Conservation (phyloP, 2,888 invertebrate genomes). For the Julus scanicus region DNA sequence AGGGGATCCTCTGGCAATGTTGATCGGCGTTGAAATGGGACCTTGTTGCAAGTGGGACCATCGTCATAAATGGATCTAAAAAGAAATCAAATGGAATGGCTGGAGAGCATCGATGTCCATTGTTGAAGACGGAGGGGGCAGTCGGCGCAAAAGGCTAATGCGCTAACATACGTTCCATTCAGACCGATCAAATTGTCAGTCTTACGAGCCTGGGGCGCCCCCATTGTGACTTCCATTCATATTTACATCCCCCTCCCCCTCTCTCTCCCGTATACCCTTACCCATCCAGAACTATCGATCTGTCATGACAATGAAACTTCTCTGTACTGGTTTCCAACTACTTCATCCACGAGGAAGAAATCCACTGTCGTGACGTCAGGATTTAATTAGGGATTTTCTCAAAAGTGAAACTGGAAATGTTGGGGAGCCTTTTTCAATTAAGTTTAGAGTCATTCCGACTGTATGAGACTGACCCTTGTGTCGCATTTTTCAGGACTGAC, state of each 20-base stretch:
- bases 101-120: neutral
- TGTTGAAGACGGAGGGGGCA: neutral
- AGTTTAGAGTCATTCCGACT: no score
- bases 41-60: neutral
- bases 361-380: neutral
- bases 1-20: neutral
- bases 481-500: no score
- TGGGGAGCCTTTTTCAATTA: neutral
- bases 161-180: conserved; percentile 4
- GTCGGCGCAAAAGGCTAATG: neutral
- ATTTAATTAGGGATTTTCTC: neutral
- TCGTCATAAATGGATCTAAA: neutral
- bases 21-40: conserved; percentile 48
- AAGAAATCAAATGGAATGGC: conserved; percentile 27
- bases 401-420: neutral
- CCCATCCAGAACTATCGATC: neutral
- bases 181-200: conserved; percentile 12
- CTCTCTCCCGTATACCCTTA: neutral
- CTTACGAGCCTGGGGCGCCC: conserved; percentile 2
- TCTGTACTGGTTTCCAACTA: neutral
- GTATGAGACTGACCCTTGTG: no score
- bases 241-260: conserved; percentile 3
- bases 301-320: neutral
- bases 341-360: neutral
- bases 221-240: conserved; percentile 20